These are phyloP conservation scores for Siderastrea siderea DNA, from an alignment of 92 coral and sea anemone species.

Conservation along the genomic window DNA sequence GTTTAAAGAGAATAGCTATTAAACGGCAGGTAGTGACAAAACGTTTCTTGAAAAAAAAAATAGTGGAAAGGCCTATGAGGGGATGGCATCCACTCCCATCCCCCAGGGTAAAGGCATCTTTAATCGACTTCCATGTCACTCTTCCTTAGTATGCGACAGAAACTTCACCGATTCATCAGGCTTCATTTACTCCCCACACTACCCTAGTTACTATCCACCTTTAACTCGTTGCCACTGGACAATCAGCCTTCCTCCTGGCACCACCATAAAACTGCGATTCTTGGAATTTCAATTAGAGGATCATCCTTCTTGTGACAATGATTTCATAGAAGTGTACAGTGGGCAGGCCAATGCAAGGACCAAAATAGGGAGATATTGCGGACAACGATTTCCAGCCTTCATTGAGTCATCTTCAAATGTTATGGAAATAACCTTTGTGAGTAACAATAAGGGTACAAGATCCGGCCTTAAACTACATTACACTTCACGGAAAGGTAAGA, in stretches of 20 bases:
- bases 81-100: too few species aligned
- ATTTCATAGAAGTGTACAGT: conserved; percentile 64
- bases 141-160: too few species aligned
- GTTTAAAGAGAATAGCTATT: too few species aligned
- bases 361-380: conserved; percentile 78
- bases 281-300: conserved; percentile 77
- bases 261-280: conserved; percentile 71
- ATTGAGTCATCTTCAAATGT: conserved; percentile 73
- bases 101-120: too few species aligned
- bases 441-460: conserved; percentile 54
- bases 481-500: conserved; percentile 64
- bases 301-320: conserved; percentile 67
- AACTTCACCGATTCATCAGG: conserved; percentile 54
- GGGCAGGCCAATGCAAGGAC: conserved; percentile 21
- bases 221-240: conserved; percentile 64
- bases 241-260: conserved; percentile 48
- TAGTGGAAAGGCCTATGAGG: too few species aligned
- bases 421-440: conserved; percentile 60
- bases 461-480: conserved; percentile 73
- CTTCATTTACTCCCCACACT: conserved; percentile 61
- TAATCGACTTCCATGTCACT: too few species aligned
- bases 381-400: conserved; percentile 76
- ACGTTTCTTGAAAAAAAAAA: not conserved
- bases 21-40: too few species aligned
- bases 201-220: conserved; percentile 66